Evolutionary conservation across 2,797 vertebrate species (phyloP), one percentile per base, ranked within the genome.

Genomic region (Anguilla obscura): DNA sequence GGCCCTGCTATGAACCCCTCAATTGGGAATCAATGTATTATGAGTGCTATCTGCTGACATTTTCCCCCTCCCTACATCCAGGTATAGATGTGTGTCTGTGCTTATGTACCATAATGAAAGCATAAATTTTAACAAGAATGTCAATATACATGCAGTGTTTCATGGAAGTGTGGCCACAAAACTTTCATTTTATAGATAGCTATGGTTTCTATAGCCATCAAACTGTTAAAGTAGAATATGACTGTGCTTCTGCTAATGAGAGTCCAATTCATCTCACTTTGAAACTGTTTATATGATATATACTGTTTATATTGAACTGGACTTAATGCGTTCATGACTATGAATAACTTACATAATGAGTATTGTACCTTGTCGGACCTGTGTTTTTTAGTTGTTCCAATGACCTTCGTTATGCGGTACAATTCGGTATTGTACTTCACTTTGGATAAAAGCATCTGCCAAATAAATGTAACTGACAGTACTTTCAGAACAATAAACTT

Each of bases 21-120:
- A 50, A 82, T 82, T 82, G 79, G 50, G 45, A 82, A 82, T 48
- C 79, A 82, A 82, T 82, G 79, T 50, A 50, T 50, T 50, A 82
- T 82, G 40, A 82, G 79, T 7, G 40, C 79, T 24, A 82, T 82
- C 79, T 82, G 40, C 79, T 82, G 79, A 82, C 74, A 40, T 82
- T 82, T 48, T 27, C 45, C 79, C 40, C 21, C 45, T n/a, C 79
- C 45, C 45, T 82, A 45, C 79, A 82, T 14, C 36, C 33, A 18
- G 74, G 40, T 82, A 21, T 82, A 48, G 21, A 82, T 82, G 24
- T 82, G 50, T 82, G 40, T 82, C 79, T 82, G 18, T 50, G 79
- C 79, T 24, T 82, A 48, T 50, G 79, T 50, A 45, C 40, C 45
- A 48, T 48, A 50, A 50, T 82, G 45, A 50, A 82, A n/a, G 40